Conservation (phyloP, 2,113 vertebrate genomes). For the Prionailurus viverrinus region DNA sequence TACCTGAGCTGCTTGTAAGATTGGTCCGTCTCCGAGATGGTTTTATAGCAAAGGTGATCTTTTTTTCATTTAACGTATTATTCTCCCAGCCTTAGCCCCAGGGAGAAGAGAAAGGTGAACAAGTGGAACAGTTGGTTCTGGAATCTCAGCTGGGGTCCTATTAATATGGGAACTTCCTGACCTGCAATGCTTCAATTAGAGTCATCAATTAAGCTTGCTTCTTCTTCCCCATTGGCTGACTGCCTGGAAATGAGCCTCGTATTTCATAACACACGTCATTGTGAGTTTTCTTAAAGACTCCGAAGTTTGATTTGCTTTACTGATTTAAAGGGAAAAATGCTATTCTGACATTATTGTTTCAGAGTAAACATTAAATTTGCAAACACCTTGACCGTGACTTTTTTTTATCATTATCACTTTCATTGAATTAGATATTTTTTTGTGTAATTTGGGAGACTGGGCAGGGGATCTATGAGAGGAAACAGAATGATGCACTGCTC, state of each 20-base stretch:
- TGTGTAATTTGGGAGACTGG: neutral
- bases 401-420: neutral
- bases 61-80: neutral
- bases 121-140: neutral
- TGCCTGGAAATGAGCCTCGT: neutral
- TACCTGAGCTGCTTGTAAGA: neutral
- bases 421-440: neutral
- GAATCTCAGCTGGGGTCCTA: neutral
- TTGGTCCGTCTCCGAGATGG: neutral
- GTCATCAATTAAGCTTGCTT: neutral
- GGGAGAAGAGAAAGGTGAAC: neutral
- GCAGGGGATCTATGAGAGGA: neutral
- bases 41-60: neutral
- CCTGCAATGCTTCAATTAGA: neutral
- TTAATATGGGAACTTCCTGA: neutral
- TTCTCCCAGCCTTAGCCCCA: neutral
- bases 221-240: neutral
- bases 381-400: neutral
- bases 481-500: neutral
- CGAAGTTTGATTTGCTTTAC: neutral
- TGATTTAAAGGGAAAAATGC: neutral
- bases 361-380: neutral
- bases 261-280: neutral
- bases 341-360: neutral
- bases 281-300: constrained; percentile 8